Evolutionary conservation across 1,140 invertebrate species (phyloP), one percentile per base, ranked within the genome.

Genomic region (Leptestheria dahalacensis): DNA sequence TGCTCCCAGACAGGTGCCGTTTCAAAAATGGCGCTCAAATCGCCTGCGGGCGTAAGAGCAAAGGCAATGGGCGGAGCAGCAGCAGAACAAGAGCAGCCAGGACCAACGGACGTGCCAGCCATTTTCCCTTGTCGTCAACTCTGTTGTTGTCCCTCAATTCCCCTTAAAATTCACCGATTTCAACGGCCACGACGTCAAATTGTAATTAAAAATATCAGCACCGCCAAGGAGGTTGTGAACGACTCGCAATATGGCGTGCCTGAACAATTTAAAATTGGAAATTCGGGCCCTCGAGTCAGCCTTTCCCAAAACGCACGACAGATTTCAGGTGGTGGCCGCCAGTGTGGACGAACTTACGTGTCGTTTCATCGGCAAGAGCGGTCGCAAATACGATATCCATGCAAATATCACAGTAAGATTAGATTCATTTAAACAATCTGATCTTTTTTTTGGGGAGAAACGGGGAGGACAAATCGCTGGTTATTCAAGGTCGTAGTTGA

Each of bases 341-440:
- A 94, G 91, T 80, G 91, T 98, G 67, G 94, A 99, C 76, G 95
- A 99, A 78, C 79, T 99, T 66, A 88, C 87, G 69, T 97, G 92
- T 81, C 85, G 87, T 74, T 98, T 98, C 78, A 84, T 97, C 75
- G 86, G 86, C 70, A 86, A 82, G 77, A 89, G 85, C 79, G 91
- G 90, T 68, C 91, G 92, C 74, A 87, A 89, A 77, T 93, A 92
- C 72, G 88, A 91, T 73, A 95, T 97, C 69, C 91, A 94, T 75
- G 94, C 93, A 60, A 97, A 97, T 78, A 96, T 97, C 74, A 97
- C 92, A 73, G 91, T 93, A 79, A 88, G 68, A n/a, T n/a, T n/a
- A n/a, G n/a, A n/a, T n/a, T n/a, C n/a, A n/a, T n/a, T n/a, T n/a
- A n/a, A n/a, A n/a, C n/a, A n/a, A n/a, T n/a, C n/a, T n/a, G n/a